These are phyloP conservation scores for Octonoba sinensis DNA, from an alignment of 2,888 invertebrate genomes.

Conservation along the genomic window DNA sequence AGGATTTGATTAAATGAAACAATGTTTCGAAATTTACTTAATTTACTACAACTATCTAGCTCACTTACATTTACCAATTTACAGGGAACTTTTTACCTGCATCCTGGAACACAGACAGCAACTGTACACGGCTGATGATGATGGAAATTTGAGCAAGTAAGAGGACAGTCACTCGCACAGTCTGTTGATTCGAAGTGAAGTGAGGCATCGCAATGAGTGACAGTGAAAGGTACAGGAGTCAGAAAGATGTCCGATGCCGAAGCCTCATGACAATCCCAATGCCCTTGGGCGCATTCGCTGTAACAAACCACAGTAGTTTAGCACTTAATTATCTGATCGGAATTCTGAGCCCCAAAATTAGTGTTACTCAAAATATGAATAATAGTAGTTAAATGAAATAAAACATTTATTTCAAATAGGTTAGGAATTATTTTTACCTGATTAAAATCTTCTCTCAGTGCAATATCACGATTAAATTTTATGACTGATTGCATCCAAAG, in stretches of 20 bases:
- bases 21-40: no score
- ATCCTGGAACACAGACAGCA: conserved; percentile 72
- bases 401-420: neutral
- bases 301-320: neutral
- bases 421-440: neutral
- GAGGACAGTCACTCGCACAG: conserved; percentile 82
- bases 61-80: neutral
- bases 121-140: conserved; percentile 73
- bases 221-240: conserved; percentile 73
- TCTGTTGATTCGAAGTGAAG: conserved; percentile 83
- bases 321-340: no score
- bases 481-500: no score
- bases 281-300: conserved; percentile 74
- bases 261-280: conserved; percentile 81
- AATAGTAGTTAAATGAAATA: no score
- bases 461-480: no score
- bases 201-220: conserved; percentile 75
- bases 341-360: no score
- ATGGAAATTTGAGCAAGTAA: conserved; percentile 90
- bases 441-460: no score
- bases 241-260: conserved; percentile 70
- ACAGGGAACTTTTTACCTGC: conserved; percentile 27
- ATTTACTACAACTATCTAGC: neutral
- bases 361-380: no score
- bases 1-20: no score